Conservation (phyloP, 2,797 vertebrate species). For the Sebastes oblongus region DNA sequence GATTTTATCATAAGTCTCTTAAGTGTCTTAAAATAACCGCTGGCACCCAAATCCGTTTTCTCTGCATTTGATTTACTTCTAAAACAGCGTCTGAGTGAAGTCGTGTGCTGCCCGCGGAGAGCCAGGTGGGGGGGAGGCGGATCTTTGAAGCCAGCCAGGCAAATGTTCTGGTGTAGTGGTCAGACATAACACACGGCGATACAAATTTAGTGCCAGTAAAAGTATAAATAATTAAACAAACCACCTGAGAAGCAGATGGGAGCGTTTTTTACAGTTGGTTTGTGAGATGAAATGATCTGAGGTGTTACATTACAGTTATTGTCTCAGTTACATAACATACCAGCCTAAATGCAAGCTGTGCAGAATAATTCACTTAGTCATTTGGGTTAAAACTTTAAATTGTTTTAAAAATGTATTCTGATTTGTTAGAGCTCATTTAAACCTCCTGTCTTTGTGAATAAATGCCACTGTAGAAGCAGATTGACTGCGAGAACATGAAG, state of each 20-base stretch:
- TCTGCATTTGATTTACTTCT: not conserved
- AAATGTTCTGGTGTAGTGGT: not conserved
- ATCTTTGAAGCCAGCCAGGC: not conserved
- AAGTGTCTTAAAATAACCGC: constrained; percentile 24
- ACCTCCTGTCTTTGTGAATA: not conserved
- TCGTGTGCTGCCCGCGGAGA: not conserved
- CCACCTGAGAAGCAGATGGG: not conserved
- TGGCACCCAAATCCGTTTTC: not conserved
- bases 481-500: not conserved
- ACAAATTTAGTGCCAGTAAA: constrained; percentile 10
- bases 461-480: not conserved
- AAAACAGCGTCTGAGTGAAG: not conserved
- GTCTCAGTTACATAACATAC: not conserved
- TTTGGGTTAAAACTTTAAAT: not conserved
- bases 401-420: not conserved
- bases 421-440: not conserved
- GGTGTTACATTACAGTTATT: not conserved
- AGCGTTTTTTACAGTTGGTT: not conserved
- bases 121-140: not conserved
- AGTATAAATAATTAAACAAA: constrained; percentile 14
- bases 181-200: not conserved
- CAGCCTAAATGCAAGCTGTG: not conserved
- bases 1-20: not conserved
- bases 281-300: constrained; percentile 2
- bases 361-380: not conserved